Base-by-base conservation (phyloP, 1,140 invertebrate genomes). In the Physella acuta region DNA sequence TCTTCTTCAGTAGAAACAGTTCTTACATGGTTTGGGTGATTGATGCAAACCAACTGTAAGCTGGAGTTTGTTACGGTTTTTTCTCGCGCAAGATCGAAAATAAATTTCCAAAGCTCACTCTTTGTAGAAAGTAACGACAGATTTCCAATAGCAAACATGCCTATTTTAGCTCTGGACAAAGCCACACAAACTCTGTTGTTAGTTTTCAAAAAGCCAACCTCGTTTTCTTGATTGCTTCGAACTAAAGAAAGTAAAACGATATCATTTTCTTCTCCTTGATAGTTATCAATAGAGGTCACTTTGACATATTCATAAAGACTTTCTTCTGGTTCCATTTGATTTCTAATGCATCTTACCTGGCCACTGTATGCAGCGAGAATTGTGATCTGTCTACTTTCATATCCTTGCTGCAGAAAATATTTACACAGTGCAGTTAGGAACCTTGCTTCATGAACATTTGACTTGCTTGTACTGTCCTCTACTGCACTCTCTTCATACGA, bases 201-300 rank as follows among this genome's bases (percentile, higher is more conserved):
- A 56, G 87, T 89, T 34, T 87, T 88, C n/a, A 94, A 80, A 84
- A 94, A 95, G 3, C 93, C 93, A 77, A 93, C 89, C 34, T 87
- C 88, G n/a, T 86, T 86, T 14, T 89, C 83, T 3, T 81, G 68
- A 68, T 84, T 82, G 79, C 90, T 93, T 69, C 93, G 85, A 0
- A 95, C 92, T 3, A 94, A 83, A 0, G 93, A 94, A 5, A 95
- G 78, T 1, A 95, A 76, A 67, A 94, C 91, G 51, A 95, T 93
- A 73, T 92, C 89, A 39, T 89, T 91, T 83, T 95, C 93, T 80
- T 94, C 91, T 0, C 93, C 93, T 87, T 82, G 78, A 62, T 73
- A 82, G 71, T 92, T 93, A 80, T 95, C 93, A 1, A 94, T 88
- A 8, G 0, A 93, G 39, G 88, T 88, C 26, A 93, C 87, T 63